Conservation (phyloP, 1,140 invertebrate species). For the Centruroides vittatus region DNA sequence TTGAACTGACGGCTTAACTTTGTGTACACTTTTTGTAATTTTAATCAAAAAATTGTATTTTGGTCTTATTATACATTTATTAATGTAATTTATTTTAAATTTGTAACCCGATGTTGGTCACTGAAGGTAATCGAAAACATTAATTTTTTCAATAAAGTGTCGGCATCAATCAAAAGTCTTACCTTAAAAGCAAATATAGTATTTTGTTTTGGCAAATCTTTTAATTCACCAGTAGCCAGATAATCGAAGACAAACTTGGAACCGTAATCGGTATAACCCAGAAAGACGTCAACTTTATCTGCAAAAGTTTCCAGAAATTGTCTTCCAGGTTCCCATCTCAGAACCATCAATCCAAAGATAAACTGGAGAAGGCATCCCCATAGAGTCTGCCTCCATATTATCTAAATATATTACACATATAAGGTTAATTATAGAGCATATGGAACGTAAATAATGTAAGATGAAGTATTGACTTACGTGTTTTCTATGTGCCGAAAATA, state of each 20-base stretch:
- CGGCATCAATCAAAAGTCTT: conserved; percentile 19
- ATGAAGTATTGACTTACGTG: conserved; percentile 7
- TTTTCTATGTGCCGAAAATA: conserved; percentile 23
- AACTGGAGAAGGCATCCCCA: conserved; percentile 75
- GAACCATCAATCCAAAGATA: conserved; percentile 64
- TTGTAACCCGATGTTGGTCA: too few relatives aligned
- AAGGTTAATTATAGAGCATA: background rate
- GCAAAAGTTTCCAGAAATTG: conserved; percentile 64
- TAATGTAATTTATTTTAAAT: too few relatives aligned
- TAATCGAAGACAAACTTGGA: conserved; percentile 73
- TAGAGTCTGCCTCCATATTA: conserved; percentile 62
- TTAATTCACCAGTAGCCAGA: conserved; percentile 35
- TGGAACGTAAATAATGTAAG: too few relatives aligned
- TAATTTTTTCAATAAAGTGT: too few relatives aligned
- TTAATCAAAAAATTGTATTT: too few relatives aligned
- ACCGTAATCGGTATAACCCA: conserved; percentile 59
- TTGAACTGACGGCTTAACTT: too few relatives aligned
- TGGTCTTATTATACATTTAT: too few relatives aligned
- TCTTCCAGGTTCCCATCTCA: conserved; percentile 65
- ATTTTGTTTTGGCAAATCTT: conserved; percentile 1
- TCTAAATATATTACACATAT: conserved; percentile 24
- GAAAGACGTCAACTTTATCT: conserved; percentile 50
- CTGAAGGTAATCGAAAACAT: too few relatives aligned
- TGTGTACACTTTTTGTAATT: too few relatives aligned
- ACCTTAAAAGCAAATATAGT: conserved; percentile 65